Evolutionary conservation across 1,140 invertebrate species (phyloP), one percentile per base, ranked within the genome.

Genomic region (Orius insidiosus): DNA sequence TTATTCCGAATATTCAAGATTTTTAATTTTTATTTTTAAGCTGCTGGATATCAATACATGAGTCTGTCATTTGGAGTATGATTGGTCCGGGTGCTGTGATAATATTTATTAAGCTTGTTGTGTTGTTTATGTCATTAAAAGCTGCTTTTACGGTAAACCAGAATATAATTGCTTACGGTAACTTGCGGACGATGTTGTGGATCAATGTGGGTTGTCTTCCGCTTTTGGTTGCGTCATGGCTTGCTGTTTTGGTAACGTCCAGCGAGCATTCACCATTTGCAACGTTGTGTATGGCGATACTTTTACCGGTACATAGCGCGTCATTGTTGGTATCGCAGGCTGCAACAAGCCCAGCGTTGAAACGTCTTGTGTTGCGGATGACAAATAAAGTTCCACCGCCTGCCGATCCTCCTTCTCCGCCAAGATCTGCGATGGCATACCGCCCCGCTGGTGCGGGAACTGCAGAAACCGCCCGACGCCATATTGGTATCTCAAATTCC

Each of bases 1-100:
- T n/a, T n/a, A n/a, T n/a, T n/a, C n/a, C n/a, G 54, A 43, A 52
- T 45, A 38, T 14, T 15, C 31, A 30, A 37, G 32, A 51, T 11
- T 11, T 45, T 10, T 30, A 38, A n/a, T 31, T 46, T 11, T 19
- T 48, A 6, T 44, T 51, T 68, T 68, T 35, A 59, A 92, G 87
- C 59, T 95, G 89, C 59, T 95, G 89, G 89, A 67, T 95, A n/a
- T 87, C 84, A 1, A 75, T 90, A 7, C 88, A 92, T 59, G 86
- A 93, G 59, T 79, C 78, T 15, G 80, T 90, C 8, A 79, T 92
- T 5, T 93, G 88, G 88, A 81, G 85, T 62, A 68, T 93, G 45
- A 82, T 93, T 52, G 83, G 83, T 6, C 88, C 88, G 1, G 77
- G 87, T 9, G 81, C 76, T 38, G 64, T 76, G 31, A 71, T 83